Evolutionary conservation across 2,797 vertebrate genomes (phyloP).

Genomic region (Mus caroli): DNA sequence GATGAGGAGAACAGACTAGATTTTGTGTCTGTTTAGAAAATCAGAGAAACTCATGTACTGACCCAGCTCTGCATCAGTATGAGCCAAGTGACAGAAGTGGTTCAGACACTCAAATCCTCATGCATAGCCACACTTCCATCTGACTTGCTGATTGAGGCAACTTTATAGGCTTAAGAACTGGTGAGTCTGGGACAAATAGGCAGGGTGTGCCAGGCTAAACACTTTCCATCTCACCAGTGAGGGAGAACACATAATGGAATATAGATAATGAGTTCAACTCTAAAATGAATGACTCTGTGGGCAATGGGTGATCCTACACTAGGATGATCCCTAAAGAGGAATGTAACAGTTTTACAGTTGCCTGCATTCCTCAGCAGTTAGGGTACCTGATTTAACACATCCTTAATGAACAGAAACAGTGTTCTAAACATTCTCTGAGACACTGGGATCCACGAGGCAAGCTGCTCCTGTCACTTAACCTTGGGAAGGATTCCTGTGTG

Average conservation of each 20-base stretch:
- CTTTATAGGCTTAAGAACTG: neutral
- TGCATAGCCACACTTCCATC: neutral
- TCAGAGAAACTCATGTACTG: neutral
- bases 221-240: neutral
- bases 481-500: neutral
- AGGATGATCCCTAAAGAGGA: neutral
- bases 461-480: neutral
- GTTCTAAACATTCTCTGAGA: neutral
- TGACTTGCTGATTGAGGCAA: neutral
- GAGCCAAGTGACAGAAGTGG: neutral
- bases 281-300: slow-evolving; percentile 7
- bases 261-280: neutral
- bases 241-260: neutral
- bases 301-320: neutral
- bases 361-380: neutral
- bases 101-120: neutral
- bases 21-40: neutral
- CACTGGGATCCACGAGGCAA: neutral
- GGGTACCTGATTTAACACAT: neutral
- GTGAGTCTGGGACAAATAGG: neutral
- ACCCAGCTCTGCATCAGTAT: neutral
- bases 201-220: neutral
- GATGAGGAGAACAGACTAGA: neutral
- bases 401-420: neutral
- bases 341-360: neutral